phyloP scores from a whole-genome alignment of 2,113 vertebrate species.

The Marmota flaviventris region DNA sequence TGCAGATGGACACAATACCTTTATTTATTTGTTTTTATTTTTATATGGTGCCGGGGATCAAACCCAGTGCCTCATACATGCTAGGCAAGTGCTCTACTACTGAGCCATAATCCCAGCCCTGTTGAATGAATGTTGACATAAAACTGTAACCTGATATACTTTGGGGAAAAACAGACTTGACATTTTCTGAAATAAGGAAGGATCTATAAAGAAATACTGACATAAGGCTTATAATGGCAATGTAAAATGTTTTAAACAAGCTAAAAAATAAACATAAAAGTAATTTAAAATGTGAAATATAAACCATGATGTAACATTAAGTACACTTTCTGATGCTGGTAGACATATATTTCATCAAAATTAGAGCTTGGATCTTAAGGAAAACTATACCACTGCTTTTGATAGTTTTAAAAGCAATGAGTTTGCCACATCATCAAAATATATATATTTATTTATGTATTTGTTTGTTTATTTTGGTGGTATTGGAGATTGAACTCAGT shows the following conservation, averaged over 20 bases:
- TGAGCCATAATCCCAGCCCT: background rate
- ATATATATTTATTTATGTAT: no score
- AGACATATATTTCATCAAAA: slow-evolving; percentile 1
- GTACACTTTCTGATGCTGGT: background rate
- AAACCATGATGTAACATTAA: background rate
- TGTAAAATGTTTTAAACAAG: background rate
- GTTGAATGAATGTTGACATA: background rate
- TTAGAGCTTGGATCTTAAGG: background rate
- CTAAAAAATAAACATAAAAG: background rate
- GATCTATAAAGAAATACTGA: background rate
- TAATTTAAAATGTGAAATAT: background rate
- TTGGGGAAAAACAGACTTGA: background rate
- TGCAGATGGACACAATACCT: no score
- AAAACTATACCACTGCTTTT: background rate
- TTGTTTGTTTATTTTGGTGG: background rate
- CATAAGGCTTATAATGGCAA: background rate
- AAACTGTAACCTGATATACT: background rate
- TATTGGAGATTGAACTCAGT: background rate
- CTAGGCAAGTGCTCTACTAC: no score
- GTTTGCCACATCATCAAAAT: background rate
- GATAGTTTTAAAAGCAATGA: background rate
- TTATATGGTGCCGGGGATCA: no score
- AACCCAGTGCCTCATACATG: no score
- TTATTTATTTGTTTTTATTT: no score
- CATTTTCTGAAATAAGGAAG: background rate